Evolutionary conservation across 2,113 vertebrate genomes (phyloP).

Genomic region (Craseonycteris thonglongyai): DNA sequence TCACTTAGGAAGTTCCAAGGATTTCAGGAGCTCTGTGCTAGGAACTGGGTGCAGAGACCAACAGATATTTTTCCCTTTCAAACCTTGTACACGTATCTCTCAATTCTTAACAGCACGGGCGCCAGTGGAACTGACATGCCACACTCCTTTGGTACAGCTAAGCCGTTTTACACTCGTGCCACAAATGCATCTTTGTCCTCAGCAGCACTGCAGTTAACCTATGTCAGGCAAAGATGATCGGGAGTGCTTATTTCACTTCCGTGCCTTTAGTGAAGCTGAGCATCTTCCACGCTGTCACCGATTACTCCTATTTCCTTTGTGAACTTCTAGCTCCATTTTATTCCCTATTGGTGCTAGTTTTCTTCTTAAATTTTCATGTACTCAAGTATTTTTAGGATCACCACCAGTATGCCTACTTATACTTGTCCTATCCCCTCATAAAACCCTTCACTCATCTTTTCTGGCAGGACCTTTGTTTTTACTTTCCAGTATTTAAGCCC

Average conservation of each 20-base stretch:
- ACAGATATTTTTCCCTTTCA: not conserved
- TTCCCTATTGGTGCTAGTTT: not conserved
- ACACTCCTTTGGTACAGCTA: too few relatives aligned
- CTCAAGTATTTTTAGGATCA: not conserved
- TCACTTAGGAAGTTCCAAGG: not conserved
- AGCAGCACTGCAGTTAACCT: not conserved
- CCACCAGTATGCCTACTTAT: not conserved
- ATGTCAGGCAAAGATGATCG: not conserved
- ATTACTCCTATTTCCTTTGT: not conserved
- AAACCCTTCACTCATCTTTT: not conserved
- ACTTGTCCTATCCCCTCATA: not conserved
- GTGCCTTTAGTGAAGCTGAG: not conserved
- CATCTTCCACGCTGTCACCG: not conserved
- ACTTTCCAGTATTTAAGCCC: not conserved
- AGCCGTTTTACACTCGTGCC: not conserved
- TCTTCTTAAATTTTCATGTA: not conserved
- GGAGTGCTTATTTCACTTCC: not conserved
- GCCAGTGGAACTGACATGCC: not conserved
- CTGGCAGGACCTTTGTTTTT: not conserved
- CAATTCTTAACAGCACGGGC: not conserved
- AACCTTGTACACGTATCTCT: not conserved
- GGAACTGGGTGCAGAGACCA: not conserved
- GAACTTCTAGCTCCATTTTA: not conserved
- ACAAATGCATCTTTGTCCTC: not conserved
- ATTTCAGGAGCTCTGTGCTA: not conserved